Base-by-base conservation (phyloP, 2,888 invertebrate species). In the Pyrrhosoma nymphula region DNA sequence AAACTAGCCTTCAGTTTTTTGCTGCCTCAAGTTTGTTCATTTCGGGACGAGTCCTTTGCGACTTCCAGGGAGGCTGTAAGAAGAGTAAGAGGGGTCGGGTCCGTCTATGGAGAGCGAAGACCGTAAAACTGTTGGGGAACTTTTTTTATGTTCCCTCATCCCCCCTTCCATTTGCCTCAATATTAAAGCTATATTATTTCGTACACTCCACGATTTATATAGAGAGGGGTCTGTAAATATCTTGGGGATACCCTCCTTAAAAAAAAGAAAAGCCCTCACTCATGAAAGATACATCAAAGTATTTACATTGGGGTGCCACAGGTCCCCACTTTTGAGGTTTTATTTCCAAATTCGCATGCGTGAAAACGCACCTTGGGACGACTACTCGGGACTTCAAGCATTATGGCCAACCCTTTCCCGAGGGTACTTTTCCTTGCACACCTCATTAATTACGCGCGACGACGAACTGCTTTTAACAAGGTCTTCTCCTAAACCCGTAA, bases 381-480 rank as follows among this genome's bases (percentile, higher is more conserved):
- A 14, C 30, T 35, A 8, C 35, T 16, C 8, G 47, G 47, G 2
- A 0, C 82, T 35, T 82, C 69, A 18, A 35, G 8, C 82, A 12
- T 82, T 82, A 82, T 35, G 35, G 82, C 16, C 82, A 30, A 35
- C 30, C 35, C 82, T 35, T n/a, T 82, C 35, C 12, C 30, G 35
- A 35, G 16, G 30, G 26, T 82, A 16, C 16, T n/a, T 69, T 47
- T 35, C 35, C 82, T 35, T 35, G 82, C 30, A 16, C 82, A 82
- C 35, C 35, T 35, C 82, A 82, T 82, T 82, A 82, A 30, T 82
- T 35, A 35, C 82, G 26, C 82, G 30, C n/a, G 82, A 82, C 30
- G 35, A 35, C 82, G 82, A 82, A 82, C 35, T 82, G 82, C 82
- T 82, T 82, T 82, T 82, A 82, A 82, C 82, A 82, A 82, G 82